Percentiles rank a stretch among this genome's conserved stretches.
phyloP scores from a whole-genome alignment of 2,888 invertebrate genomes.

The Pachliopta kotzebuea region DNA sequence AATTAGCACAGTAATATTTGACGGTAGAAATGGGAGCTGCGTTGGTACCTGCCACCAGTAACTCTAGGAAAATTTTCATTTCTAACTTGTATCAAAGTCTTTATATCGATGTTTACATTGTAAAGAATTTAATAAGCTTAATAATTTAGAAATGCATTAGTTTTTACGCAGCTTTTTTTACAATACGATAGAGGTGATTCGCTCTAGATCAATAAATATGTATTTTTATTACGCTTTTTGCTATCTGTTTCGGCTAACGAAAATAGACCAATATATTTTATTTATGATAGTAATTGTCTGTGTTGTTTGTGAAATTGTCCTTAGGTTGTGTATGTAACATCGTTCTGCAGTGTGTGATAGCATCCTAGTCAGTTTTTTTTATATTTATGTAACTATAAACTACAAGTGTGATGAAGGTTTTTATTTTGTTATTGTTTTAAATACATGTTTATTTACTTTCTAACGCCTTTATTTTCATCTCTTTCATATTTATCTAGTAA shows the following conservation, averaged over 20 bases:
- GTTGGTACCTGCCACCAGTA: no score
- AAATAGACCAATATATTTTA: constrained; percentile 20
- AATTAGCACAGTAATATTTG: no score
- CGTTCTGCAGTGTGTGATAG: constrained; percentile 24
- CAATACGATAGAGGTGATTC: constrained; percentile 10
- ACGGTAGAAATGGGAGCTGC: no score
- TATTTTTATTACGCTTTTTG: constrained; percentile 26
- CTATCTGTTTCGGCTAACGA: constrained; percentile 15
- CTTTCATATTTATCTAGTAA: neutral
- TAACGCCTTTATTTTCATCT: constrained; percentile 5
- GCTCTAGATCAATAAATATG: constrained; percentile 14
- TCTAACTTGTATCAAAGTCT: neutral
- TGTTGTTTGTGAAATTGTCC: constrained; percentile 14
- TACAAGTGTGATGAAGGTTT: constrained; percentile 15
- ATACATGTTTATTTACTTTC: constrained; percentile 14
- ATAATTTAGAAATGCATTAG: constrained; percentile 3
- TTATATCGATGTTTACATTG: neutral
- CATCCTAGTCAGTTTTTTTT: constrained; percentile 30
- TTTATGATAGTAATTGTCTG: constrained; percentile 23
- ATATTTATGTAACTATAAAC: constrained; percentile 19
- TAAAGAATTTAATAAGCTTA: neutral
- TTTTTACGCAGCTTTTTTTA: constrained; percentile 14
- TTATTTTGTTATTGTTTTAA: constrained; percentile 13
- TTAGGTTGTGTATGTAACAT: constrained; percentile 15
- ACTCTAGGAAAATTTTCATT: neutral